A percentile compares a stretch with the other conserved stretches of the same genome.
Evolutionary conservation across 1,140 invertebrate genomes (phyloP).

Genomic region (Fopius arisanus): DNA sequence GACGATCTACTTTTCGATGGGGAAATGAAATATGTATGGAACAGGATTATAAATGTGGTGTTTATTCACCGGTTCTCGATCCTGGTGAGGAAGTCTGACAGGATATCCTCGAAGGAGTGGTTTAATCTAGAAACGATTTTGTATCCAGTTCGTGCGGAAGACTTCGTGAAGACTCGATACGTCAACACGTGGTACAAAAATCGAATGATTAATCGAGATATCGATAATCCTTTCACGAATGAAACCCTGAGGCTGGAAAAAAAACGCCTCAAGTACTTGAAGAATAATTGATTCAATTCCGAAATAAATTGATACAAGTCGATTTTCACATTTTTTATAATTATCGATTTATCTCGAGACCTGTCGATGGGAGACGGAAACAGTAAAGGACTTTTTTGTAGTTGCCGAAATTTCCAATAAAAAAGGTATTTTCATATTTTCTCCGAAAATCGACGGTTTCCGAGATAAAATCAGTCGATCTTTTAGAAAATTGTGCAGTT

Average conservation of each 20-base stretch:
- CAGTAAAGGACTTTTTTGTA: no score
- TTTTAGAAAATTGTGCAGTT: no score
- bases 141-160: conserved; percentile 69
- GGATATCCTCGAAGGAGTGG: conserved; percentile 63
- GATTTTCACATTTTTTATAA: not conserved
- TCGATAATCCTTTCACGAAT: conserved; percentile 65
- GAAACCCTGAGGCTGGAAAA: conserved; percentile 70
- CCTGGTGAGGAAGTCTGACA: conserved; percentile 46
- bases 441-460: no score
- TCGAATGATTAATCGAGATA: conserved; percentile 65
- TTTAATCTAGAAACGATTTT: conserved; percentile 76
- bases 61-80: conserved; percentile 70
- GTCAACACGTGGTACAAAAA: conserved; percentile 72
- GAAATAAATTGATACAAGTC: no score
- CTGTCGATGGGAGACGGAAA: no score
- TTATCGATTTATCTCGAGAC: no score
- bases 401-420: no score
- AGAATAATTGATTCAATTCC: no score
- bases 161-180: conserved; percentile 64
- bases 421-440: no score
- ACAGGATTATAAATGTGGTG: conserved; percentile 76
- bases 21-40: conserved; percentile 79
- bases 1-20: conserved; percentile 72
- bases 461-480: no score
- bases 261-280: conserved; percentile 46